phyloP scores from a whole-genome alignment of 1,140 invertebrate species.

The Dolichoris vasculosae region DNA sequence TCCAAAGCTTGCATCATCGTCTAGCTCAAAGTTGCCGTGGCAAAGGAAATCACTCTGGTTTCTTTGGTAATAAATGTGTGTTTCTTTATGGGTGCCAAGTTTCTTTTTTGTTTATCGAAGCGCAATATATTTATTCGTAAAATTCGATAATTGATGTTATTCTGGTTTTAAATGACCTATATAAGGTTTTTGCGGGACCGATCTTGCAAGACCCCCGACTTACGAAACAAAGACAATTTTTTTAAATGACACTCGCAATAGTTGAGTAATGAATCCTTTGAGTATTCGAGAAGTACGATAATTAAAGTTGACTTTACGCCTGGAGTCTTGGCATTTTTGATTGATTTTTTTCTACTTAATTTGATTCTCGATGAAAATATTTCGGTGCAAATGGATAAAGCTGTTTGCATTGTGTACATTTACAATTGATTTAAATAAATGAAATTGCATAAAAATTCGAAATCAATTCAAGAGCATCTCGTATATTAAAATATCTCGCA shows the following conservation, averaged over 20 bases:
- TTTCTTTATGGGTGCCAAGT: slow-evolving; percentile 5
- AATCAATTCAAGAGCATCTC: too few species aligned
- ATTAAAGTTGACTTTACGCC: too few species aligned
- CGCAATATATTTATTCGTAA: background rate
- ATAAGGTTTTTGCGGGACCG: background rate
- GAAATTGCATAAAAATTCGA: too few species aligned
- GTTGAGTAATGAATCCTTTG: background rate
- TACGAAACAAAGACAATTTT: slow-evolving; percentile 1
- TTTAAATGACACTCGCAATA: background rate
- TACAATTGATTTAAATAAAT: too few species aligned
- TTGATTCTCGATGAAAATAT: too few species aligned
- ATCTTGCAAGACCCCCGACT: background rate
- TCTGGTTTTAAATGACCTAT: background rate
- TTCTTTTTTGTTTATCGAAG: background rate
- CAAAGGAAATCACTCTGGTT: slow-evolving; percentile 16
- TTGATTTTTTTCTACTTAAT: too few species aligned
- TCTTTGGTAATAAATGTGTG: slow-evolving; percentile 31
- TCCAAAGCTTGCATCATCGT: slow-evolving; percentile 16
- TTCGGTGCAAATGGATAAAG: too few species aligned
- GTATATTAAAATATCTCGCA: too few species aligned
- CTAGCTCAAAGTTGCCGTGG: background rate
- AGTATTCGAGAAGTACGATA: too few species aligned
- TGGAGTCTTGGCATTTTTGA: too few species aligned
- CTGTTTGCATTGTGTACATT: too few species aligned
- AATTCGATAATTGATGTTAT: slow-evolving; percentile 6